phyloP scores from a whole-genome alignment of 2,797 vertebrate species.

The Hypotaenidia philippensis region DNA sequence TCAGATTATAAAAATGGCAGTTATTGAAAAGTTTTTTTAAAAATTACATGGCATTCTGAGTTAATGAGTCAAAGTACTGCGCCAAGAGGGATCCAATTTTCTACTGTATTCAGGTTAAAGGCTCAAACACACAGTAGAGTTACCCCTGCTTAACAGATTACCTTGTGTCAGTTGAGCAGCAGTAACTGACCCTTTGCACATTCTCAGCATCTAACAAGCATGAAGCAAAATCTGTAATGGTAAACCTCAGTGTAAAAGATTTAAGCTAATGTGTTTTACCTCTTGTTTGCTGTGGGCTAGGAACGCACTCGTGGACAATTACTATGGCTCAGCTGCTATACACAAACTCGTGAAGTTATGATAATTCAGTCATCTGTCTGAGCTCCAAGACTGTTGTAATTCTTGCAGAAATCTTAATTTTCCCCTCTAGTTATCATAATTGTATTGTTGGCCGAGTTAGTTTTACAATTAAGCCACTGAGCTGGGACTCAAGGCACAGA shows the following conservation, averaged over 20 bases:
- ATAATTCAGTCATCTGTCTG: neutral
- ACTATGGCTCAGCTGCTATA: neutral
- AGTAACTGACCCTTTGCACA: slow-evolving; percentile 31
- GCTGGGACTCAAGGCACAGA: neutral
- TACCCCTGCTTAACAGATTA: slow-evolving; percentile 9
- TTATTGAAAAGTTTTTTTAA: neutral
- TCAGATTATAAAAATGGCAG: neutral
- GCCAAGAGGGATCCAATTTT: slow-evolving; percentile 2
- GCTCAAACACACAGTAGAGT: neutral
- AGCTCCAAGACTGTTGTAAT: neutral
- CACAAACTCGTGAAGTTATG: neutral
- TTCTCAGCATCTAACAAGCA: slow-evolving; percentile 49
- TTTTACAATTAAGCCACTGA: neutral
- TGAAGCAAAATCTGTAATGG: slow-evolving; percentile 39
- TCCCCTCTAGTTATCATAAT: neutral
- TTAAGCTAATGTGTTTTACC: slow-evolving; percentile 12
- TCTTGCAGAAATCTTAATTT: slow-evolving; percentile 23
- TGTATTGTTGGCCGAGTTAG: neutral
- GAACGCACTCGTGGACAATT: neutral
- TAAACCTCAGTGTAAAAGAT: slow-evolving; percentile 22
- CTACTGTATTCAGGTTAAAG: neutral
- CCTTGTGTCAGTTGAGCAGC: slow-evolving; percentile 20
- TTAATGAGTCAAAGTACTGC: slow-evolving; percentile 12
- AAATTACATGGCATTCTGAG: neutral
- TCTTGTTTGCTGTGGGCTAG: slow-evolving; percentile 33